Percentiles rank a stretch among this genome's conserved stretches.
Conservation (phyloP, 2,888 invertebrate species). For the Alloscopus bannaensis region DNA sequence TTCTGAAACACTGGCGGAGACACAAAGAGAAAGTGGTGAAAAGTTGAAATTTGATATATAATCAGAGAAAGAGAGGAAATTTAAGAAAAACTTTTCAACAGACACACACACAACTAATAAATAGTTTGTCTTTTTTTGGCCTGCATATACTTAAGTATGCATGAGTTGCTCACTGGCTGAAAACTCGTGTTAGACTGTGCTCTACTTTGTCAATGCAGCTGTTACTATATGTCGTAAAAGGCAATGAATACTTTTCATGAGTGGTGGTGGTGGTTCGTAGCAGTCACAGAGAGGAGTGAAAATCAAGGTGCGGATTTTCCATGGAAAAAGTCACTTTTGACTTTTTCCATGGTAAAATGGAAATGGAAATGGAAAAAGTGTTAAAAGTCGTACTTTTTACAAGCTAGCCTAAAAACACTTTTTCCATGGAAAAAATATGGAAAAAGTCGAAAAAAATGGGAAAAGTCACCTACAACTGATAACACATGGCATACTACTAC, state of each 20-base stretch:
- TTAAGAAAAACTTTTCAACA: constrained; percentile 20
- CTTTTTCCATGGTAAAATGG: too few relatives aligned
- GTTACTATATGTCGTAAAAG: constrained; percentile 37
- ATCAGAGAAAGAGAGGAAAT: not conserved
- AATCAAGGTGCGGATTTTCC: too few relatives aligned
- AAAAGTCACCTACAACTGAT: too few relatives aligned
- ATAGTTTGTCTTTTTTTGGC: constrained; percentile 23
- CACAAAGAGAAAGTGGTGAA: too few relatives aligned
- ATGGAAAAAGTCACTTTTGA: too few relatives aligned
- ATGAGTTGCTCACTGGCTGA: constrained; percentile 53
- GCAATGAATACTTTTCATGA: constrained; percentile 41
- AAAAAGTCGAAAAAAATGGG: too few relatives aligned
- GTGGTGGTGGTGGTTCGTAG: constrained; percentile 33
- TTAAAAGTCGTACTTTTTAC: too few relatives aligned
- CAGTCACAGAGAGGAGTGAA: constrained; percentile 2
- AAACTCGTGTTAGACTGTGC: constrained; percentile 46
- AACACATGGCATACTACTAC: too few relatives aligned
- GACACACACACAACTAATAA: constrained; percentile 40
- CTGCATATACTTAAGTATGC: constrained; percentile 35
- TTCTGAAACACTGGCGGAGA: too few relatives aligned
- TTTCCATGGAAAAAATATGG: too few relatives aligned
- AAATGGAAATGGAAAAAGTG: too few relatives aligned
- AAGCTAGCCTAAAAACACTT: too few relatives aligned
- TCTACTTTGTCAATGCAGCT: constrained; percentile 53
- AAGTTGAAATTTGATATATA: constrained; percentile 9